phyloP scores from a whole-genome alignment of 2,888 invertebrate genomes.

The Glaucopsyche alexis region DNA sequence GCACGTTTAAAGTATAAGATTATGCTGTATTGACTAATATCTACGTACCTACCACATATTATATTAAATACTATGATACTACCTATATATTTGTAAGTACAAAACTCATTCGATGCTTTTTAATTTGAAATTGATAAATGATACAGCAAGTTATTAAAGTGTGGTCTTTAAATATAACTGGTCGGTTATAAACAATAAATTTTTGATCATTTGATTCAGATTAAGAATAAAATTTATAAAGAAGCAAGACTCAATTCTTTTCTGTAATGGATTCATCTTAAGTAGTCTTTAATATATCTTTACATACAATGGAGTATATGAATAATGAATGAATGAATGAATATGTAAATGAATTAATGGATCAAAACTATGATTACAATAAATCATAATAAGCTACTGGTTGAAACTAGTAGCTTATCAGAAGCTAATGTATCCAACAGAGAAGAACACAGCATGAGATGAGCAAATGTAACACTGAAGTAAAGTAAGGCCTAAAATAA shows the following conservation, averaged over 20 bases:
- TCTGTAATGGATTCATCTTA: neutral
- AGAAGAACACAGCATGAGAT: neutral
- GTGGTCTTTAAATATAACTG: neutral
- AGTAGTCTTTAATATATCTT: neutral
- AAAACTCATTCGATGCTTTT: neutral
- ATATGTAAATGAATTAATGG: conserved; percentile 4
- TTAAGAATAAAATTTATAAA: conserved; percentile 1
- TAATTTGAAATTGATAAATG: conserved; percentile 12
- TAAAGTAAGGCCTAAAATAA: neutral
- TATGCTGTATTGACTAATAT: too few species aligned
- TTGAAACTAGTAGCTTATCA: neutral
- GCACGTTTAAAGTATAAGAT: too few species aligned
- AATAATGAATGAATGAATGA: conserved; percentile 8
- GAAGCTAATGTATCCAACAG: neutral
- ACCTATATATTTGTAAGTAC: too few species aligned
- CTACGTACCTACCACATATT: too few species aligned
- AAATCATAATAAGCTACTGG: conserved; percentile 17
- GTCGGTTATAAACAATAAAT: neutral
- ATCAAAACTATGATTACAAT: conserved; percentile 17
- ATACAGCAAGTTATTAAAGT: neutral
- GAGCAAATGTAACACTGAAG: neutral
- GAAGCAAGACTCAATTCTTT: neutral
- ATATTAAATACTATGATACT: too few species aligned
- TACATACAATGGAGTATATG: conserved; percentile 5
- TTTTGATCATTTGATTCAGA: neutral